Evolutionary conservation across 2,888 invertebrate genomes (phyloP).

Genomic region (Cybosia mesomella): DNA sequence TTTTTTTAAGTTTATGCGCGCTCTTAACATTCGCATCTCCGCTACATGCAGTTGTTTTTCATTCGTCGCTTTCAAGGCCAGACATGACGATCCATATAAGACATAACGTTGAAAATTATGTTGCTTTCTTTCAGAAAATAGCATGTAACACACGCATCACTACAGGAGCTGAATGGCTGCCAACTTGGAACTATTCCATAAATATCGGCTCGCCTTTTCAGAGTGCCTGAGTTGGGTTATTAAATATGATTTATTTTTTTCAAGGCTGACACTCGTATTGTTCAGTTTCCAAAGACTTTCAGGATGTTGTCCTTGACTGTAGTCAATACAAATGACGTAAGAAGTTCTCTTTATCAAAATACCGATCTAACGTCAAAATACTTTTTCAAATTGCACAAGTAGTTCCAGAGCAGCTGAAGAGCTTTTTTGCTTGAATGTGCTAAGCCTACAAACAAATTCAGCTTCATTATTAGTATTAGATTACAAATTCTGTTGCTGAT

Average conservation of each 20-base stretch:
- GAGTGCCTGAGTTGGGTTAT: slow-evolving; percentile 3
- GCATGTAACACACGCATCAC: neutral
- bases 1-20: no score
- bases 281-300: slow-evolving; percentile 9
- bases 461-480: no score
- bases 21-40: no score
- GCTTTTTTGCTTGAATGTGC: no score
- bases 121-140: neutral
- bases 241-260: slow-evolving; percentile 1
- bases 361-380: neutral
- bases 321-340: slow-evolving; percentile 15
- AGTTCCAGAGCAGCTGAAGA: no score
- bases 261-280: slow-evolving; percentile 15
- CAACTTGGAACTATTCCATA: slow-evolving; percentile 27
- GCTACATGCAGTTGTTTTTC: no score
- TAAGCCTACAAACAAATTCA: no score
- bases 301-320: slow-evolving; percentile 12
- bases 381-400: no score
- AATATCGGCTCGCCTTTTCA: slow-evolving; percentile 10
- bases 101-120: no score
- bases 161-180: slow-evolving; percentile 10
- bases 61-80: no score
- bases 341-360: slow-evolving; percentile 12
- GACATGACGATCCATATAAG: no score
- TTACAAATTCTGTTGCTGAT: no score